Percentiles rank a stretch among this genome's conserved stretches.
phyloP scores from a whole-genome alignment of 2,888 invertebrate genomes.

The Dicroscelio sp. region DNA sequence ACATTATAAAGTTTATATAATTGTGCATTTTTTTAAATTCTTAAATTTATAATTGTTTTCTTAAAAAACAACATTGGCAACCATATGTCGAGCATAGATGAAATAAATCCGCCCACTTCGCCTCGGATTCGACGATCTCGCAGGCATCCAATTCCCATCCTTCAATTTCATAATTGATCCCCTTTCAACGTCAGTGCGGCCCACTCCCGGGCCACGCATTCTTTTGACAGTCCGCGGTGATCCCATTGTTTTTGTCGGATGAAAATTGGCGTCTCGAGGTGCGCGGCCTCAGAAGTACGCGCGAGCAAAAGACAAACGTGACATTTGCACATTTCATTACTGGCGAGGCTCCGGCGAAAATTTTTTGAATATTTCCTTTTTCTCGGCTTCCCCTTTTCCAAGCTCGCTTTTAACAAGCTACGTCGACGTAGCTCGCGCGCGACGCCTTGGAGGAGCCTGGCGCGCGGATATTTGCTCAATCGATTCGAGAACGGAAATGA shows the following conservation, averaged over 20 bases:
- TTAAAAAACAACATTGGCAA: too few relatives aligned
- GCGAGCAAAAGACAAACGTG: slow-evolving; percentile 67
- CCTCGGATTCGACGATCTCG: too few relatives aligned
- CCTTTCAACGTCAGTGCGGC: background rate
- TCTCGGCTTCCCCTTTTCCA: slow-evolving; percentile 20
- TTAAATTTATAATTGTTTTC: too few relatives aligned
- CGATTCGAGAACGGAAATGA: slow-evolving; percentile 76
- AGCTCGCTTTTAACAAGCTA: slow-evolving; percentile 68
- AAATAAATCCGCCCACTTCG: too few relatives aligned
- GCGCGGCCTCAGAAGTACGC: slow-evolving; percentile 36
- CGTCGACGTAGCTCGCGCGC: slow-evolving; percentile 45
- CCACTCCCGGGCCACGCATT: background rate
- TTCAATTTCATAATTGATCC: slow-evolving; percentile 7
- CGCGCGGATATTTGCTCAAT: slow-evolving; percentile 76
- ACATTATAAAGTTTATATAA: too few relatives aligned
- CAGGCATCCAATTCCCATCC: background rate
- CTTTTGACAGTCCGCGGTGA: background rate
- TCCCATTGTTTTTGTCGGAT: slow-evolving; percentile 32
- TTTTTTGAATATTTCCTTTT: slow-evolving; percentile 60
- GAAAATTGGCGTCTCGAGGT: slow-evolving; percentile 51
- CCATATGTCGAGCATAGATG: background rate
- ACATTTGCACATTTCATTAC: slow-evolving; percentile 70
- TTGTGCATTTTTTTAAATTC: too few relatives aligned
- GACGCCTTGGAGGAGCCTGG: slow-evolving; percentile 58
- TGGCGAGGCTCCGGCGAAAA: slow-evolving; percentile 26